Evolutionary conservation across 2,888 invertebrate species (phyloP), one percentile per base, ranked within the genome.

Genomic region (Sphinx pinastri): DNA sequence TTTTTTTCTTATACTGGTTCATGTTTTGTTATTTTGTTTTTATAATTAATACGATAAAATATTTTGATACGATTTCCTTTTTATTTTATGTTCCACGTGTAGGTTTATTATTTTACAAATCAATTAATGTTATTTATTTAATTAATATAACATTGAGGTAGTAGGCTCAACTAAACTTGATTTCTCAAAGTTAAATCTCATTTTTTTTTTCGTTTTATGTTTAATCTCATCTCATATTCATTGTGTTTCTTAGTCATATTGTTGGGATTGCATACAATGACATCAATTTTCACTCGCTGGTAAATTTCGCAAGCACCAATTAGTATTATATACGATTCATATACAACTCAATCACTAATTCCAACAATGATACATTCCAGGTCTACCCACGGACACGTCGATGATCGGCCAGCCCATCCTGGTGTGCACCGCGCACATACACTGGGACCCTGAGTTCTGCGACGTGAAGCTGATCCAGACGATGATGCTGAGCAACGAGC

Each of bases 361-460:
- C 12, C 38, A 25, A 49, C 8, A 63, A 71, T 14, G 55, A 8
- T 7, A 25, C 70, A 55, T 76, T 77, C 0, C 88, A 95, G 96
- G 97, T 73, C 86, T 96, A 82, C 97, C 97, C 68, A 94, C 96
- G 12, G 98, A 98, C 85, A 95, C 96, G 77, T 95, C 95, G 74
- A 96, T 96, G 93, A 95, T 96, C 77, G 96, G 96, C 79, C 98
- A 98, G 86, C 98, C 98, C 25, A 95, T 99, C 73, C 94, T 99
- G 73, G 99, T 99, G 68, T 99, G 99, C 91, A 99, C 99, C 49
- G 99, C 99, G 52, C 99, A 99, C 93, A 98, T 99, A 81, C 99
- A 99, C 91, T 99, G 99, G 99, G 99, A 99, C 95, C 99, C 99
- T 0, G 99, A 99, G 94, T 99, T 97, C 93, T 99, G 99, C 89